Evolutionary conservation across 2,888 invertebrate genomes (phyloP).

Genomic region (Macropis europaea): DNA sequence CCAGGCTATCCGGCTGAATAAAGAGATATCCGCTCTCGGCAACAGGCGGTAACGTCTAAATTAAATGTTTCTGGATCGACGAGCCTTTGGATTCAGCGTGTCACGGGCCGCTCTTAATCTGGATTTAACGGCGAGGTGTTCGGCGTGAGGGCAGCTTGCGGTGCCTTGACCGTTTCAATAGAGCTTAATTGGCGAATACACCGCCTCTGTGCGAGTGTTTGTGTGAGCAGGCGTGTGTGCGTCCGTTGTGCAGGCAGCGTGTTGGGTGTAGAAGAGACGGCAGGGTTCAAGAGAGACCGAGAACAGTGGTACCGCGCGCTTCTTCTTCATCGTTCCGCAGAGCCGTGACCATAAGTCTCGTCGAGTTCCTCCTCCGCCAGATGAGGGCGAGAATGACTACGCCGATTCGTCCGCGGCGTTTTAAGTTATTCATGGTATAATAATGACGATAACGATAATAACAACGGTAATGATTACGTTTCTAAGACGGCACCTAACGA

Average conservation of each 20-base stretch:
- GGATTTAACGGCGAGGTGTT: constrained; percentile 71
- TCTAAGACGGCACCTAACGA: constrained; percentile 48
- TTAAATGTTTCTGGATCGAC: constrained; percentile 75
- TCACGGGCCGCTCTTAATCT: constrained; percentile 72
- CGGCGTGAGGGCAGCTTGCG: constrained; percentile 60
- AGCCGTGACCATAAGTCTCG: constrained; percentile 31
- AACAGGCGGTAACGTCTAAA: constrained; percentile 72
- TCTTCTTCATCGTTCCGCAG: constrained; percentile 17
- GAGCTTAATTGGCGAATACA: constrained; percentile 73
- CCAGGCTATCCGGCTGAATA: constrained; percentile 50
- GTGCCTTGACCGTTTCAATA: constrained; percentile 63
- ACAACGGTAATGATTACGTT: constrained; percentile 63
- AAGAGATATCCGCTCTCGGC: constrained; percentile 67
- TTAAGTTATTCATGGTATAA: constrained; percentile 64
- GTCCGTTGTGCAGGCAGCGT: no score
- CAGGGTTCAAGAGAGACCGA: background rate
- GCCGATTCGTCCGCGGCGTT: constrained; percentile 58
- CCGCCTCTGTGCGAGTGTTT: constrained; percentile 29
- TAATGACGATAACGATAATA: constrained; percentile 66
- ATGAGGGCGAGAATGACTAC: constrained; percentile 57
- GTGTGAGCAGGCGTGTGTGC: constrained; percentile 41
- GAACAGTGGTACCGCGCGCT: constrained; percentile 34
- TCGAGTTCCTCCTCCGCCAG: constrained; percentile 40
- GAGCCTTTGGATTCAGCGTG: constrained; percentile 69
- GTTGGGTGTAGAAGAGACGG: no score